Evolutionary conservation across 1,140 invertebrate genomes (phyloP), one percentile per base, ranked within the genome.

Genomic region (Bombus huntii): DNA sequence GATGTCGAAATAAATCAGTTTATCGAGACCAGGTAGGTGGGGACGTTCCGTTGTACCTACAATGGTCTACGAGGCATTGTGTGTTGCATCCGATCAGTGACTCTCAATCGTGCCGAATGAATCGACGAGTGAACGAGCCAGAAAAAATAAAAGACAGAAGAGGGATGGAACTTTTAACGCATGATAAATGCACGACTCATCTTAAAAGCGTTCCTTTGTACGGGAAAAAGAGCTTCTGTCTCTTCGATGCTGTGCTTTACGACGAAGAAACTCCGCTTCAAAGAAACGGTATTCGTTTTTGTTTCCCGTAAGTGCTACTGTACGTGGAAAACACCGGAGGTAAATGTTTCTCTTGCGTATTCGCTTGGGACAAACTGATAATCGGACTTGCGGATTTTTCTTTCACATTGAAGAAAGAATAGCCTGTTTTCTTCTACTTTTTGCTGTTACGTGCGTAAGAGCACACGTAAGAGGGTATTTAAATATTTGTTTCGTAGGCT

Each of bases 1-100:
- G 91, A 94, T 92, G 92, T 91, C 90, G 92, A 94, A 95, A 95
- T 95, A 95, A 95, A 95, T 95, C 94, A 95, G 92, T 95, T 95
- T 93, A 95, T 94, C 92, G 92, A 92, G 81, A 90, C 92, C 92
- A 94, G 93, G 93, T 93, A 94, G 89, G 80, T 88, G 81, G 91
- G 91, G 88, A 92, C 88, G 89, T 90, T 86, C 72, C 47, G 79
- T 31, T 66, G 81, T 87, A 59, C 42, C 62, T 57, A 87, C 81
- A 65, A 44, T 73, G 81, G 57, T 79, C 70, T 57, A 62, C 73
- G 77, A 62, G 22, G 83, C 72, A 87, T 85, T 87, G 72, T 85
- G 75, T 6, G 71, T 85, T 73, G n/a, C 85, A 73, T n/a, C 22
- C 65, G 85, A 83, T 86, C 85, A 83, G 85, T 85, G 83, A 74